Conservation (phyloP, 2,888 invertebrate genomes). For the Eupithecia pulchellata region DNA sequence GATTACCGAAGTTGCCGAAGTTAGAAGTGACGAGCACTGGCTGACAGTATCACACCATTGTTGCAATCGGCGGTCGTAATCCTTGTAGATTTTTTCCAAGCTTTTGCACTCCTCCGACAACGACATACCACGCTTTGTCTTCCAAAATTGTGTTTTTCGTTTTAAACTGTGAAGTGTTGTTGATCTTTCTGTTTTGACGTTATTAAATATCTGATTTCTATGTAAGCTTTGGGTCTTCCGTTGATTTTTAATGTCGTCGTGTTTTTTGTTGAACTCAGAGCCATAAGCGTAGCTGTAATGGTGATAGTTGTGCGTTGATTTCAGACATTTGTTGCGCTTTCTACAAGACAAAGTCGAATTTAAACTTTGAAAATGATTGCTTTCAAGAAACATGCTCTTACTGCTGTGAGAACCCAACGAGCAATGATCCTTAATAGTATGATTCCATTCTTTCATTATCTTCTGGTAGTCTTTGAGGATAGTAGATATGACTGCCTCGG, state of each 20-base stretch:
- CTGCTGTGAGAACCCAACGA: constrained; percentile 62
- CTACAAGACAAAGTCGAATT: constrained; percentile 72
- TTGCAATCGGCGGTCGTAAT: constrained; percentile 77
- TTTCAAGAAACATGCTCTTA: constrained; percentile 61
- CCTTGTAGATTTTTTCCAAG: constrained; percentile 75
- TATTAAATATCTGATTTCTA: constrained; percentile 63
- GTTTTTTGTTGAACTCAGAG: constrained; percentile 55
- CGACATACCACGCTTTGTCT: constrained; percentile 58
- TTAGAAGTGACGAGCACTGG: constrained; percentile 69
- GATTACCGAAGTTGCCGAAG: constrained; percentile 59
- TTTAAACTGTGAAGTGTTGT: constrained; percentile 66
- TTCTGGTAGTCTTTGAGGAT: constrained; percentile 78
- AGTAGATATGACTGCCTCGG: constrained; percentile 63
- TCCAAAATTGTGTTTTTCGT: constrained; percentile 70
- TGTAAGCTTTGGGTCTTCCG: constrained; percentile 67
- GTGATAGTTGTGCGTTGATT: constrained; percentile 56
- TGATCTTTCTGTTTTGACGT: constrained; percentile 56
- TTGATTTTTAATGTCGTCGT: constrained; percentile 49
- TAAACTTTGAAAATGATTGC: constrained; percentile 70
- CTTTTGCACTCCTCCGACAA: constrained; percentile 74
- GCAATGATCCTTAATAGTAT: constrained; percentile 73
- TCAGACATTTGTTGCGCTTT: constrained; percentile 63
- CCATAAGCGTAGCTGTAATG: constrained; percentile 67
- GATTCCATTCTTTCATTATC: constrained; percentile 82
- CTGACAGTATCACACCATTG: constrained; percentile 82